Conservation (phyloP, 2,113 vertebrate genomes). For the Thamnaconus septentrionalis region DNA sequence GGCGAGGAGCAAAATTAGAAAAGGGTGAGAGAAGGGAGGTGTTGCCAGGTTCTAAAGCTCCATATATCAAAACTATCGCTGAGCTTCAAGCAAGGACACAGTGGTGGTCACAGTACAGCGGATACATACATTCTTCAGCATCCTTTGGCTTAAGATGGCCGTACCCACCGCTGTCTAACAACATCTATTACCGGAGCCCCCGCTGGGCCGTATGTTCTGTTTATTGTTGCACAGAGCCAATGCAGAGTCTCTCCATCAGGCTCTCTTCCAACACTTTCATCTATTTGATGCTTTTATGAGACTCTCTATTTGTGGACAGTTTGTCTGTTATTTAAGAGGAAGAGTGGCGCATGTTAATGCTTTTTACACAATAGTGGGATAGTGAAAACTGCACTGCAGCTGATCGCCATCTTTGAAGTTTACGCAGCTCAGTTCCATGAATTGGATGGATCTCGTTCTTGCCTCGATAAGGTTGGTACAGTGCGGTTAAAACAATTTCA, state of each 20-base stretch:
- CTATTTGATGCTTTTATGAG: conserved; percentile 35
- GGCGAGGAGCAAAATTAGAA: conserved; percentile 50
- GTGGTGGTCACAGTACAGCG: conserved; percentile 42
- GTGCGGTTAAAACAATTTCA: too few relatives aligned
- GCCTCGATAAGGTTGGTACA: too few relatives aligned
- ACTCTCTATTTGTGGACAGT: too few relatives aligned
- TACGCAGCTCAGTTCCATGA: too few relatives aligned
- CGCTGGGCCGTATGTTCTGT: conserved; percentile 9
- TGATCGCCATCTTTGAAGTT: too few relatives aligned
- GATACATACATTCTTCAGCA: conserved; percentile 39
- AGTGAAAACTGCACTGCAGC: too few relatives aligned
- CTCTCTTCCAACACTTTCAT: conserved; percentile 29
- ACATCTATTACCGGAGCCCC: conserved; percentile 30
- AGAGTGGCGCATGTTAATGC: too few relatives aligned
- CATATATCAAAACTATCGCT: conserved; percentile 59
- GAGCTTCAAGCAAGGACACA: conserved; percentile 60
- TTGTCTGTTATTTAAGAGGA: too few relatives aligned
- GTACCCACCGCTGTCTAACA: conserved; percentile 10
- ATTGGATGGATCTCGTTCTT: too few relatives aligned
- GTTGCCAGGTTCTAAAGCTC: conserved; percentile 53
- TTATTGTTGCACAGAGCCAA: conserved; percentile 22
- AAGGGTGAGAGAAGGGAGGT: conserved; percentile 6
- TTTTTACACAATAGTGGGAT: too few relatives aligned
- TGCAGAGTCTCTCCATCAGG: conserved; percentile 26
- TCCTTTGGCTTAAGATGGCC: conserved; percentile 14